Base-by-base conservation (phyloP, 2,888 invertebrate genomes). In the Tipula vernalis region DNA sequence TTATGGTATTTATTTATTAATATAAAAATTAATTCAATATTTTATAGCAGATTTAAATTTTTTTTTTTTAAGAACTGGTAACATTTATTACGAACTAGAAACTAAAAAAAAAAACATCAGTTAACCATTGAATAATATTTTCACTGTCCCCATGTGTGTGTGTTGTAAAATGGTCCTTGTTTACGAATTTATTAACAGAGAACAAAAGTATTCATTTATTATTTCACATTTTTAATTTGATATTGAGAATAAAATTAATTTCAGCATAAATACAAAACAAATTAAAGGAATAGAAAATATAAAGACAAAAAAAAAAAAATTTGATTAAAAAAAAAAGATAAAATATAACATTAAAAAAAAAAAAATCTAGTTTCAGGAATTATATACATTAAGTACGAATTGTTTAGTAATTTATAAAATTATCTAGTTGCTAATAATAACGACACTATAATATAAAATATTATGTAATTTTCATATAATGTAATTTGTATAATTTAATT, bases 281-380 rank as follows among this genome's bases (percentile, higher is more conserved):
- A 71, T 71, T 71, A 71, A 71, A 71, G 71, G 71, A 71, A 71
- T 71, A 71, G 71, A 71, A 71, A 28, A 71, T 71, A 71, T 71
- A 71, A 51, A 28, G 28, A 51, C 51, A 51, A 71, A 15, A 12
- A 51, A 51, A 71, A 28, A 71, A 71, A 71, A 57, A 57, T 57
- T 57, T 57, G 51, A 71, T 71, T 71, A 71, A 51, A 51, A 28
- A 71, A 28, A 28, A 28, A 28, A 28, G 28, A 28, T 28, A 28
- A 28, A 28, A 28, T 28, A 28, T 1, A 71, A 71, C 71, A 84
- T 84, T n/a, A 84, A 84, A 39, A 84, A 39, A 84, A n/a, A 51
- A n/a, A 84, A 84, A 42, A 85, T 42, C 39, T 85, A 85, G 85
- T 85, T 85, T 85, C 85, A 85, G 85, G 85, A 85, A 85, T 85